Evolutionary conservation across 2,797 vertebrate genomes (phyloP).

Genomic region (Hemibagrus guttatus): DNA sequence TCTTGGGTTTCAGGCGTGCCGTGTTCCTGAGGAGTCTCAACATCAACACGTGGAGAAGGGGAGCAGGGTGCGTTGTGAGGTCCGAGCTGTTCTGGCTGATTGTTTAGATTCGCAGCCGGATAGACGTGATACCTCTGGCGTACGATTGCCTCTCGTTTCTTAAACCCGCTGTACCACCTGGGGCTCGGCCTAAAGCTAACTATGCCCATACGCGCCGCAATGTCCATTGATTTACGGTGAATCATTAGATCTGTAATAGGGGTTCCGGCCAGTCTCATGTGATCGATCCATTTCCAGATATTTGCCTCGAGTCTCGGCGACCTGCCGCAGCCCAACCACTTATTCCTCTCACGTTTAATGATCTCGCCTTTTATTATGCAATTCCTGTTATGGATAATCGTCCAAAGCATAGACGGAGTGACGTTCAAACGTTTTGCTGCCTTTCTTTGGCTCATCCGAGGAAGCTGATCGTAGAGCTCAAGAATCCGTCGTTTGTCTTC

Average conservation of each 20-base stretch:
- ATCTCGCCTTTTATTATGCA: background rate
- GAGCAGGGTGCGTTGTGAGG: background rate
- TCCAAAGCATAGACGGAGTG: conserved; percentile 21
- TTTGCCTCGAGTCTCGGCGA: conserved; percentile 38
- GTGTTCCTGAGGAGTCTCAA: background rate
- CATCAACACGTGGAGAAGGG: background rate
- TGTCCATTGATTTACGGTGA: conserved; percentile 19
- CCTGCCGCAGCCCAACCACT: background rate
- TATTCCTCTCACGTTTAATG: background rate
- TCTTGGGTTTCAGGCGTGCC: background rate
- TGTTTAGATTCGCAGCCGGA: background rate
- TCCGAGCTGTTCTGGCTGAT: background rate
- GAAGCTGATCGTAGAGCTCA: conserved; percentile 46
- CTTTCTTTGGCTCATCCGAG: conserved; percentile 28
- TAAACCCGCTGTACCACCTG: conserved; percentile 41
- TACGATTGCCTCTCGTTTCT: conserved; percentile 31
- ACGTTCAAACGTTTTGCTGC: conserved; percentile 33
- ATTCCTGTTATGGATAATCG: conserved; percentile 21
- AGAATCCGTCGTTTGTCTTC: conserved; percentile 35
- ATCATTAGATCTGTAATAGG: conserved; percentile 19
- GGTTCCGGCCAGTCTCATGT: background rate
- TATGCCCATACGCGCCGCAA: conserved; percentile 32
- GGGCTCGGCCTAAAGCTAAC: conserved; percentile 39
- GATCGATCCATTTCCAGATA: conserved; percentile 47
- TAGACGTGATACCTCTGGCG: conserved; percentile 36